Evolutionary conservation across 2,113 vertebrate species (phyloP).

Genomic region (Bos javanicus): DNA sequence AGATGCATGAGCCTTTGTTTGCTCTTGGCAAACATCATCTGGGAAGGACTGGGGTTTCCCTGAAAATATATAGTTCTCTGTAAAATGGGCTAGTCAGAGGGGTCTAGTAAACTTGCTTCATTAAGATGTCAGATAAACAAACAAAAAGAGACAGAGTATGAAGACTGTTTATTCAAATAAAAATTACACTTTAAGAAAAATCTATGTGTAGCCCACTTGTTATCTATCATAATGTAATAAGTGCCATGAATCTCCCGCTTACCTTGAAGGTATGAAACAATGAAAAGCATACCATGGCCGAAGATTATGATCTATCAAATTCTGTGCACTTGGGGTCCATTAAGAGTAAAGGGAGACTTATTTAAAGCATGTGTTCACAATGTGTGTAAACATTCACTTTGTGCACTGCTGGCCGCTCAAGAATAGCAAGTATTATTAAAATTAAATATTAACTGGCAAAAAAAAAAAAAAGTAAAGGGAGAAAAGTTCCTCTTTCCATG

Average conservation of each 20-base stretch:
- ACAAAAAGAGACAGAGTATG: not conserved
- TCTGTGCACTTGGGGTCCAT: not conserved
- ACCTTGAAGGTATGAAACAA: not conserved
- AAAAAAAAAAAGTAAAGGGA: not conserved
- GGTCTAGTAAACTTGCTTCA: not conserved
- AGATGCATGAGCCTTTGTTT: not conserved
- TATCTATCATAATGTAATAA: not conserved
- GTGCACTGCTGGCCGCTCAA: constrained; percentile 62
- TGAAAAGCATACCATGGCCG: not conserved
- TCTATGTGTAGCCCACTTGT: not conserved
- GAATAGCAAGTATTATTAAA: constrained; percentile 65
- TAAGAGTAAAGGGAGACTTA: not conserved
- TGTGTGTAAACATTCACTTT: constrained; percentile 58
- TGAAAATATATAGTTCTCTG: not conserved
- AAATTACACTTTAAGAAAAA: not conserved
- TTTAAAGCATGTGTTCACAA: constrained; percentile 63
- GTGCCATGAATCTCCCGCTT: not conserved
- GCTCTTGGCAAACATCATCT: not conserved
- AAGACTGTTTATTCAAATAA: not conserved
- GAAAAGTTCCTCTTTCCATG: not conserved
- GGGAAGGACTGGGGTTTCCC: not conserved
- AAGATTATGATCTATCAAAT: not conserved
- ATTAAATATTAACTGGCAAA: constrained; percentile 63
- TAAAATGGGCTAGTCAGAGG: not conserved
- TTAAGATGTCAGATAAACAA: not conserved